Percentiles rank a stretch among this genome's conserved stretches.
Evolutionary conservation across 2,113 vertebrate species (phyloP).

Genomic region (Calonectris borealis): DNA sequence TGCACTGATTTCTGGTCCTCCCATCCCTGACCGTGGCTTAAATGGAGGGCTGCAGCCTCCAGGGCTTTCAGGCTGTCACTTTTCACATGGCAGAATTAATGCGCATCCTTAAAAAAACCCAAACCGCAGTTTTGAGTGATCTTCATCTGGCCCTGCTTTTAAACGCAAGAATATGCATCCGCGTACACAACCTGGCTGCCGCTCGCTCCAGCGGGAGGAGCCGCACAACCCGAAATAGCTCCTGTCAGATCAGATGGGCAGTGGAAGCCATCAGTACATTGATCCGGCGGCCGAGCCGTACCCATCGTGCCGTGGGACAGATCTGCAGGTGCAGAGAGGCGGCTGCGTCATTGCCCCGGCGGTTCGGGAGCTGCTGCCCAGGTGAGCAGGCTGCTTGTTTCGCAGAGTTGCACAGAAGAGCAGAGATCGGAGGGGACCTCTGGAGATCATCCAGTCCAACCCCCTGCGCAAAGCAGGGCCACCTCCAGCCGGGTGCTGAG

Average conservation of each 20-base stretch:
- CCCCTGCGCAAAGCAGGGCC: not conserved
- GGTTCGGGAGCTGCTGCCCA: not conserved
- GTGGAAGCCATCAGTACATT: not conserved
- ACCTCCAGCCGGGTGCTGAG: not conserved
- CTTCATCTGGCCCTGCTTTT: not conserved
- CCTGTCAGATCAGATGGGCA: not conserved
- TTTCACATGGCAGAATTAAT: not conserved
- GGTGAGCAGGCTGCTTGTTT: not conserved
- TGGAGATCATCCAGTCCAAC: not conserved
- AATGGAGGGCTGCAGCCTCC: not conserved
- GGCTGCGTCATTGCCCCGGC: not conserved
- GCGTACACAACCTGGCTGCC: not conserved
- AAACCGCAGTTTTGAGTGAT: not conserved
- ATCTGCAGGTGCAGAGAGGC: not conserved
- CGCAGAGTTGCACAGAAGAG: accelerated
- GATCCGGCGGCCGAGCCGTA: not conserved
- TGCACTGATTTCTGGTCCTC: not conserved
- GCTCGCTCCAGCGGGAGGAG: not conserved
- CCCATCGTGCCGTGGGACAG: not conserved
- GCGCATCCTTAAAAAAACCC: not conserved
- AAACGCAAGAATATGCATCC: not conserved
- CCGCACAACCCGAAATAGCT: not conserved
- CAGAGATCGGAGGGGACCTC: not conserved
- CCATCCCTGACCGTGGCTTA: not conserved
- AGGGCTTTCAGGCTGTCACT: not conserved